These are phyloP conservation scores for Mesocricetus auratus DNA, from an alignment of 2,113 vertebrate species.

Conservation along the genomic window DNA sequence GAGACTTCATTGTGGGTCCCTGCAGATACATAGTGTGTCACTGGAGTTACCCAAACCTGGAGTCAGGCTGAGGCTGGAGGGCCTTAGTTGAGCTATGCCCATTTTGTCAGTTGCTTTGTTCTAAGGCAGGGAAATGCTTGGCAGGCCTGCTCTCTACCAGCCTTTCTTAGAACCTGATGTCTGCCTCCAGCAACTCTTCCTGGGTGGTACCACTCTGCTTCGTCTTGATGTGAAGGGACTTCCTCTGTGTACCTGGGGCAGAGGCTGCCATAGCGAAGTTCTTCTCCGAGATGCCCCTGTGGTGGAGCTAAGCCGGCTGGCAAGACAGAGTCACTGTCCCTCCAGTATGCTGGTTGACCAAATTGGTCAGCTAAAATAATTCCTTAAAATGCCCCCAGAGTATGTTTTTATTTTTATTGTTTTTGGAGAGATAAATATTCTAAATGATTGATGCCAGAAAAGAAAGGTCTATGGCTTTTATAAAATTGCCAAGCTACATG, in stretches of 20 bases:
- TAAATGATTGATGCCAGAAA: constrained; percentile 53
- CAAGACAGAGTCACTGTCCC: constrained; percentile 7
- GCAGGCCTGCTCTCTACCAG: neutral
- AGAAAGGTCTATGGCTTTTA: constrained; percentile 52
- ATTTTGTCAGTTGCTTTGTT: neutral
- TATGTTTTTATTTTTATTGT: constrained; percentile 74
- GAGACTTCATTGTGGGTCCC: neutral
- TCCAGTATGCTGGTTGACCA: constrained; percentile 66
- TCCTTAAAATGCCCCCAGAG: constrained; percentile 75
- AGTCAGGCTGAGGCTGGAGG: neutral
- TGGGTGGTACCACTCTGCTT: neutral
- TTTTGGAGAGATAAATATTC: constrained; percentile 70
- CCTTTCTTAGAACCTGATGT: neutral
- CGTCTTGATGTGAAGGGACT: constrained; percentile 13
- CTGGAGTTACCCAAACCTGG: neutral
- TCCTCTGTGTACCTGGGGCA: constrained; percentile 68
- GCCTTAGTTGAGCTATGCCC: neutral
- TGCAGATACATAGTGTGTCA: neutral
- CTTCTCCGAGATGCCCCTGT: constrained; percentile 39
- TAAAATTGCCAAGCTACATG: constrained; percentile 47
- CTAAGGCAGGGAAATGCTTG: neutral
- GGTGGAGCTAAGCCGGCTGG: constrained; percentile 26
- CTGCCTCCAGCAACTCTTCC: neutral
- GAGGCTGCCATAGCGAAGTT: constrained; percentile 30
- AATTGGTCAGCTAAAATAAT: constrained; percentile 70